Conservation (phyloP, 2,888 invertebrate genomes). For the Cephus runcator region DNA sequence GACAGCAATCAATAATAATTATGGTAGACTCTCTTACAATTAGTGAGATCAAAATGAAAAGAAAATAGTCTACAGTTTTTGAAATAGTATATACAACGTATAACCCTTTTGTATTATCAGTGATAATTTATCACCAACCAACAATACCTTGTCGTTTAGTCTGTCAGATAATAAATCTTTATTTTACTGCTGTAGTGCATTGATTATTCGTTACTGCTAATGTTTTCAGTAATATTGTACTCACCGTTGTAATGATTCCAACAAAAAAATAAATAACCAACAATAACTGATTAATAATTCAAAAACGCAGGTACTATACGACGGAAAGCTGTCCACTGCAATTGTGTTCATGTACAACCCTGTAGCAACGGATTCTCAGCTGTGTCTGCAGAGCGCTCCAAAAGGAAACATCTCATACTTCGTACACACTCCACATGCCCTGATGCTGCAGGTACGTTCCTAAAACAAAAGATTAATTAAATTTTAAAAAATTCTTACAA, state of each 20-base stretch:
- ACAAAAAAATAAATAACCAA: not conserved
- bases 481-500: not conserved
- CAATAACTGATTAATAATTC: not conserved
- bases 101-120: no score
- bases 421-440: slow-evolving; percentile 98
- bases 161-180: not conserved
- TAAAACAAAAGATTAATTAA: not conserved
- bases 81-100: no score
- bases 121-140: no score
- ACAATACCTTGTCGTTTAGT: no score
- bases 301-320: slow-evolving; percentile 87
- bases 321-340: slow-evolving; percentile 95
- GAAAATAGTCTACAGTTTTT: no score
- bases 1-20: not conserved
- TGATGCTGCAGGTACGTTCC: slow-evolving; percentile 91
- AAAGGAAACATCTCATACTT: slow-evolving; percentile 98
- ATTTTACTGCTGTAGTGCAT: not conserved
- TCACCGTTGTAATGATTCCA: not conserved
- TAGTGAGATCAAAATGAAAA: not conserved
- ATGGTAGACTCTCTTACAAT: not conserved
- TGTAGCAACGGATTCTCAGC: slow-evolving; percentile 98
- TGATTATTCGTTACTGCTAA: not conserved
- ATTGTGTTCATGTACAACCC: slow-evolving; percentile 99
- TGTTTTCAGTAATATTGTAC: not conserved
- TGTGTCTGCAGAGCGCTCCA: slow-evolving; percentile 97